Base-by-base conservation (phyloP, 2,888 invertebrate species). In the Phragmatobia fuliginosa region DNA sequence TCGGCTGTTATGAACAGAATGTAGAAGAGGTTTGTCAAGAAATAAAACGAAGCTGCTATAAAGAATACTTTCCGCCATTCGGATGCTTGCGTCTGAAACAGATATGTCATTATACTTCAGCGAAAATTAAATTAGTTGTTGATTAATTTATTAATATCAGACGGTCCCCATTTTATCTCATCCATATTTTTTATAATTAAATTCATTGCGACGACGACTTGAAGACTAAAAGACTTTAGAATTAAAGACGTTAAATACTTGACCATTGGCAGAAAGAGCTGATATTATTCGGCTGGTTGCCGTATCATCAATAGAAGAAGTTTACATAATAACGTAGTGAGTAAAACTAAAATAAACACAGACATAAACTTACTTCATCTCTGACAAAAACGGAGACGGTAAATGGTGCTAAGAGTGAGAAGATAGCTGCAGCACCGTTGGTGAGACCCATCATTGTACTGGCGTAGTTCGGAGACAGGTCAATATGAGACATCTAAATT, bases 361-460 rank as follows among this genome's bases (percentile, higher is more conserved):
- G 28, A 21, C 28, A 3, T 1, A n/a, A 1, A 59, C 66, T 83
- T 74, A 91, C 98, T 93, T 96, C 95, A 86, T 97, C 96, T 10
- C 92, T 92, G 1, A 98, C 96, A 33, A 98, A 96, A 21, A 96
- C 89, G 11, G 97, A 97, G 0, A 97, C 97, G 33, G 97, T 94
- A 1, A 97, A 91, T 0, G 98, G 98, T 0, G 98, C 98, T 79
- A 98, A 92, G 74, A 98, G 97, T 67, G 98, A 97, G 90, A 97
- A 97, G 18, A 98, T 93, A 83, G 97, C 98, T 0, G 97, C 97
- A n/a, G 96, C 92, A 16, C 97, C 97, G 87, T 98, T 98, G 1
- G 98, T 98, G 80, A 98, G 96, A 8, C 98, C 98, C 98, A 98
- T 98, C 78, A 98, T 91, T 0, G 97, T 96, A 38, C 98, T 98